Evolutionary conservation across 2,888 invertebrate genomes (phyloP), one percentile per base, ranked within the genome.

Genomic region (Dorcus hopei): DNA sequence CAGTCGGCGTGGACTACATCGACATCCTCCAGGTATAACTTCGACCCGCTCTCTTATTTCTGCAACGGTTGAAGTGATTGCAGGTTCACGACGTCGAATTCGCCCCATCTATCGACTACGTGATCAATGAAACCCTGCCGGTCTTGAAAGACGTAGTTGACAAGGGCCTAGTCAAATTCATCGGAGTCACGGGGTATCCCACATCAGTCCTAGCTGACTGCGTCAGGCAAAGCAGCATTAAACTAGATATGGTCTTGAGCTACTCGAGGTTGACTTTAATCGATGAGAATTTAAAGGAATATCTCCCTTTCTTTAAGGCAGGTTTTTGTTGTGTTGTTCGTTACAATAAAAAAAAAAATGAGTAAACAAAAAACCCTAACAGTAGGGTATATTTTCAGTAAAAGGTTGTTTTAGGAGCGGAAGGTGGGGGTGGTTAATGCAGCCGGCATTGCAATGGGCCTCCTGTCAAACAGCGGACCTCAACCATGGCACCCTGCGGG

Each of bases 51-150:
- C 5, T 23, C 11, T 48, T 48, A 2, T 11, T 9, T 14, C 14
- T 9, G 14, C 7, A 3, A 51, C 6, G 9, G 2, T 51, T 16
- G 4, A 47, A 14, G 26, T 7, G 16, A 16, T 74, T 70, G 26
- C 72, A 96, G 94, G 85, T 96, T n/a, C 97, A 97, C 72, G 97
- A 97, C 72, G 80, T 92, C 54, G 95, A 96, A 70, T 97, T 95
- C 74, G 91, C 93, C 0, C 85, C 89, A 5, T 87, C 85, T 61
- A 76, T 87, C 16, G 87, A 92, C 43, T 79, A 90, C 8, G 82
- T 97, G 3, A 68, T 95, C 0, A 88, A 90, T 52, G 95, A 97
- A 79, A 95, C 95, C 0, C 76, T 97, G 41, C 96, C 96, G 3
- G 85, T 89, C 1, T 76, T 97, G 9, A 87, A 90, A 66, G 85